Base-by-base conservation (phyloP, 2,888 invertebrate species). In the Stomorhina lunata region DNA sequence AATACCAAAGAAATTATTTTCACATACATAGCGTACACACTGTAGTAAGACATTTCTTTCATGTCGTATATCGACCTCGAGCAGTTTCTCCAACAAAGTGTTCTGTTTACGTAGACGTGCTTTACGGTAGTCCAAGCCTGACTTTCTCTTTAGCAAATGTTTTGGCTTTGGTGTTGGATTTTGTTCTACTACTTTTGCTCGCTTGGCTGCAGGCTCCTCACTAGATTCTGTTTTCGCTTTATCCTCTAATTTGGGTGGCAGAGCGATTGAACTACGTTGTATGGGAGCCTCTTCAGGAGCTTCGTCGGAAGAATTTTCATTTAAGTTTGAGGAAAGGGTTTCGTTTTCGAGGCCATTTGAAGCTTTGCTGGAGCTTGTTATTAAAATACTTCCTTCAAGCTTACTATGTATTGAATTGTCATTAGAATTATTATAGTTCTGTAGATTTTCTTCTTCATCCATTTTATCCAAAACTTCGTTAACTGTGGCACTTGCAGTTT, bases 31-130 rank as follows among this genome's bases (percentile, higher is more conserved):
- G 85, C 95, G 94, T 37, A 98, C 94, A 92, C 97, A 98, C 89
- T 98, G 98, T 32, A 97, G 92, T 63, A 98, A 92, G 57, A 96
- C 92, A 91, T 98, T 98, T 68, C 98, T 92, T 91, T 98, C 98
- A 86, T 96, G 95, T 83, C 94, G 92, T 85, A 98, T 96, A 89
- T 97, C 96, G 76, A 93, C 93, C 61, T 93, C 93, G 72, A 98
- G 91, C 27, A 98, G 90, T 88, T 94, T 95, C 86, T 95, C 94
- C 65, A 96, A 91, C 84, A 96, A 91, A 12, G 95, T 94, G 48
- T 89, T 91, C 50, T 89, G 90, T 5, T 85, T 87, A 0, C 87
- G 85, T 10, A 84, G 63, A 2, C 87, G 86, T 0, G 88, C 69
- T 29, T 87, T 88, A n/a, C 86, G 86, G 50, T 88, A 91, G 55